A percentile compares a stretch with the other conserved stretches of the same genome.
phyloP scores from a whole-genome alignment of 2,797 vertebrate species.

The Trachurus trachurus region DNA sequence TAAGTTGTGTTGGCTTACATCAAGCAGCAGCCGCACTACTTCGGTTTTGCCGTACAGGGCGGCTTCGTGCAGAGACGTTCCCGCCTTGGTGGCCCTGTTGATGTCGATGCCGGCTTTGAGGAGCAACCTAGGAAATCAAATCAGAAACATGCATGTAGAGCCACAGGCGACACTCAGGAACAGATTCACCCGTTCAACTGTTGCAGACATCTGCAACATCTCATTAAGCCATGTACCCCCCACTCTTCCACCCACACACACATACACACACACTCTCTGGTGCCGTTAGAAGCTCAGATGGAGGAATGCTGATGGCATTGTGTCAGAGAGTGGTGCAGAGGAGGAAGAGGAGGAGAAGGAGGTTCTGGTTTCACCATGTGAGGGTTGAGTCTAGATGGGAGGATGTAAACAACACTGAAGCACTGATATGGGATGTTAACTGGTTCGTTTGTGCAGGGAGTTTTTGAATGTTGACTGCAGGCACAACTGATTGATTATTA shows the following conservation, averaged over 20 bases:
- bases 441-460: neutral
- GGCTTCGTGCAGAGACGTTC: conserved; percentile 94
- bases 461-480: neutral
- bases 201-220: conserved; percentile 55
- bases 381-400: conserved; percentile 30
- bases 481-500: no score
- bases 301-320: conserved; percentile 51
- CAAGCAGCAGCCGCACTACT: conserved; percentile 93
- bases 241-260: conserved; percentile 17
- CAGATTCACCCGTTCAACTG: conserved; percentile 35
- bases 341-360: conserved; percentile 1
- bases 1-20: conserved; percentile 82
- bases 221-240: conserved; percentile 46
- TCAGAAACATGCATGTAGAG: conserved; percentile 34
- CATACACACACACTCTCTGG: conserved; percentile 19
- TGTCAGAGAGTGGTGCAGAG: conserved; percentile 35
- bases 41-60: conserved; percentile 95
- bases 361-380: conserved; percentile 23
- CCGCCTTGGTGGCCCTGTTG: conserved; percentile 93
- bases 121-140: conserved; percentile 86
- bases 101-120: conserved; percentile 95
- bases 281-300: conserved; percentile 42
- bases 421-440: conserved; percentile 4
- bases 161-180: conserved; percentile 16
- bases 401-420: conserved; percentile 35